phyloP scores from a whole-genome alignment of 1,140 invertebrate species.

The Trichonephila clavata region DNA sequence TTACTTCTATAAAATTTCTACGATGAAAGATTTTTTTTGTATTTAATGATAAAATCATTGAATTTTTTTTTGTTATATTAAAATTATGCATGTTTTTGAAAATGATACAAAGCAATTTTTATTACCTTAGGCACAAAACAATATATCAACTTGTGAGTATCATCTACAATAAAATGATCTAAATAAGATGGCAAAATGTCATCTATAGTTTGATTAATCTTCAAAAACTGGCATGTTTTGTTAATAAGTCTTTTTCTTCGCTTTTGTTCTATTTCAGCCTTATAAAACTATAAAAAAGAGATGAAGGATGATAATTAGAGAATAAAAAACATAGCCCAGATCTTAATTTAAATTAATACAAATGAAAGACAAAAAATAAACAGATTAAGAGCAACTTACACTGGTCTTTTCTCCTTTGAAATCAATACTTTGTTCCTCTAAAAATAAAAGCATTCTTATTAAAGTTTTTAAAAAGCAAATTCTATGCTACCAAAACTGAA shows the following conservation, averaged over 20 bases:
- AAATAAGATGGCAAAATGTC: slow-evolving; percentile 65
- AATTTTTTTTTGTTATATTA: too few species aligned
- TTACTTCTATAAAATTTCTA: too few species aligned
- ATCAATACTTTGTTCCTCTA: slow-evolving; percentile 25
- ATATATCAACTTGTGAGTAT: slow-evolving; percentile 90
- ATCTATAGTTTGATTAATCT: slow-evolving; percentile 64
- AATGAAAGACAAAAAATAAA: neutral
- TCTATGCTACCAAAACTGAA: too few species aligned
- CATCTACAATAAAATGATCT: slow-evolving; percentile 86
- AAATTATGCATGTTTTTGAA: too few species aligned
- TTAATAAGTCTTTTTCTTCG: slow-evolving; percentile 43
- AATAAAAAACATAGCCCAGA: neutral
- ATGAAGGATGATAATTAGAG: neutral
- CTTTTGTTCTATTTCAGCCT: slow-evolving; percentile 57
- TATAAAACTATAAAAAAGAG: slow-evolving; percentile 44
- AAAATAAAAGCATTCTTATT: neutral
- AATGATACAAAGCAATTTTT: neutral
- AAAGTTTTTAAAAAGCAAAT: neutral
- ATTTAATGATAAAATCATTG: too few species aligned
- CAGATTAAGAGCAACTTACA: neutral
- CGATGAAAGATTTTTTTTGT: too few species aligned
- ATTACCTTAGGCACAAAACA: slow-evolving; percentile 96
- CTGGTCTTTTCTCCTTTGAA: slow-evolving; percentile 9
- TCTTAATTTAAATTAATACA: neutral
- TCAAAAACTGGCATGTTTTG: slow-evolving; percentile 71